Percentiles rank a stretch among this genome's conserved stretches.
Evolutionary conservation across 2,888 invertebrate genomes (phyloP).

Genomic region (Scaeva pyrastri): DNA sequence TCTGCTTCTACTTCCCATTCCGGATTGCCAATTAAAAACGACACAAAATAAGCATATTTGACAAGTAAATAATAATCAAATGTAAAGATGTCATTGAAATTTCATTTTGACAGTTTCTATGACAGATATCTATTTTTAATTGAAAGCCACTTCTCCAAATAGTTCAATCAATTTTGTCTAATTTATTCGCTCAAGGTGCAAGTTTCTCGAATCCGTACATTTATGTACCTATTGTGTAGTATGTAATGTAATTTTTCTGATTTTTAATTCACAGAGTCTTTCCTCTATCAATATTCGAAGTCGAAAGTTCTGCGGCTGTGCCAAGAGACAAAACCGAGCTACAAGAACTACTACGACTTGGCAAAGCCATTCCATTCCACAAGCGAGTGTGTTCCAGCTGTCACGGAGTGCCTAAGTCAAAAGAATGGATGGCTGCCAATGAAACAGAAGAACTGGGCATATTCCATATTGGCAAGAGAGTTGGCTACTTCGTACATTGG

Average conservation of each 20-base stretch:
- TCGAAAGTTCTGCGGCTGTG: constrained; percentile 87
- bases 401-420: constrained; percentile 93
- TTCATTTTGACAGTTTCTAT: too few species aligned
- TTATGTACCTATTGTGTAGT: too few species aligned
- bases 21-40: too few species aligned
- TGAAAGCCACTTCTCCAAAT: too few species aligned
- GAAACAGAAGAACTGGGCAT: constrained; percentile 90
- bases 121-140: too few species aligned
- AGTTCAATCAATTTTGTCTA: too few species aligned
- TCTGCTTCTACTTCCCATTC: too few species aligned
- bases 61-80: too few species aligned
- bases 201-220: too few species aligned
- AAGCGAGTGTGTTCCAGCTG: constrained; percentile 95
- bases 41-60: too few species aligned
- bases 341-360: constrained; percentile 89
- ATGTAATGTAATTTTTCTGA: background rate
- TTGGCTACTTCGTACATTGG: constrained; percentile 92
- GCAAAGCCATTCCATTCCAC: constrained; percentile 95
- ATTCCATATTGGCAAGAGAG: constrained; percentile 93
- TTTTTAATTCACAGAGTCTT: constrained; percentile 87
- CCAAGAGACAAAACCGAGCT: constrained; percentile 90
- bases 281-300: constrained; percentile 95
- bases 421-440: constrained; percentile 91
- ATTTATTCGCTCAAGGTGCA: too few species aligned
- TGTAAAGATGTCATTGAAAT: too few species aligned